Conservation (phyloP, 2,888 invertebrate genomes). For the Altica lythri region DNA sequence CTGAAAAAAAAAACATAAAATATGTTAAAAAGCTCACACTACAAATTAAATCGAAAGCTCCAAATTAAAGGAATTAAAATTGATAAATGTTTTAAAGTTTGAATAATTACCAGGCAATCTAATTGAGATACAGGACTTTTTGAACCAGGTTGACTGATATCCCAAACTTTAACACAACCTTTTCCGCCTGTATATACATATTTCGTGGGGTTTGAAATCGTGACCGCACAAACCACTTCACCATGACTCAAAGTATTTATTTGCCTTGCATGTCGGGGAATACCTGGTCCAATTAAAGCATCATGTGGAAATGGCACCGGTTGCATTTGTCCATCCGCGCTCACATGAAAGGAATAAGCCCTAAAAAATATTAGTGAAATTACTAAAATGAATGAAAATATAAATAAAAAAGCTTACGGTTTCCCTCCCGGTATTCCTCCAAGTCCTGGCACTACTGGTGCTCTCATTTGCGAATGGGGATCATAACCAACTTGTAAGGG, state of each 20-base stretch:
- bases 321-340: constrained; percentile 82
- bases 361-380: constrained; percentile 57
- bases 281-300: constrained; percentile 89
- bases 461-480: constrained; percentile 70
- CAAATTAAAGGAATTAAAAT: not conserved
- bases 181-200: constrained; percentile 98
- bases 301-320: constrained; percentile 95
- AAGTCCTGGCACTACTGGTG: constrained; percentile 66
- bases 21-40: constrained; percentile 2
- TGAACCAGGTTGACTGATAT: constrained; percentile 74
- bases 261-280: constrained; percentile 88
- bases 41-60: not conserved
- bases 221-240: constrained; percentile 97
- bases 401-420: constrained; percentile 67
- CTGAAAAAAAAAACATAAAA: constrained; percentile 55
- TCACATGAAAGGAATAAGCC: constrained; percentile 94
- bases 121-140: constrained; percentile 82
- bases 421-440: constrained; percentile 80
- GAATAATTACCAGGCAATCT: constrained; percentile 82
- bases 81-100: not conserved
- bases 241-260: constrained; percentile 92
- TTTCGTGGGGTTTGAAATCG: constrained; percentile 83
- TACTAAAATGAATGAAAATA: not conserved
- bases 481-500: constrained; percentile 70
- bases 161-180: constrained; percentile 90